Evolutionary conservation across 2,888 invertebrate genomes (phyloP).

Genomic region (Acanthosepion pharaonis): DNA sequence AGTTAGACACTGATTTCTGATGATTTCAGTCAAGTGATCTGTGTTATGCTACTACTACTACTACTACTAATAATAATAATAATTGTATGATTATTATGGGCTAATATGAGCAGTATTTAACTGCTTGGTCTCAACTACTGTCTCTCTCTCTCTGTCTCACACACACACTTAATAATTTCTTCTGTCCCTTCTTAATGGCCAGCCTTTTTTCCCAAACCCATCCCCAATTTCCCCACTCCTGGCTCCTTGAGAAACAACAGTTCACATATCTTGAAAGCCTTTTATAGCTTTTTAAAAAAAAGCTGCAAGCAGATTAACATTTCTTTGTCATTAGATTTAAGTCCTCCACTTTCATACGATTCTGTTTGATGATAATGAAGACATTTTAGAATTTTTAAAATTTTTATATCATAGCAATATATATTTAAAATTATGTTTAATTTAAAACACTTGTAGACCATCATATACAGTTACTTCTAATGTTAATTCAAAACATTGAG

Average conservation of each 20-base stretch:
- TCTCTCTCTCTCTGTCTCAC: neutral
- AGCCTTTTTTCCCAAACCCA: neutral
- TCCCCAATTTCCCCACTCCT: neutral
- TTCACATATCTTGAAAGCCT: neutral
- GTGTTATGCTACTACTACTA: neutral
- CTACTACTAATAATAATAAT: neutral
- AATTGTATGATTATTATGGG: neutral
- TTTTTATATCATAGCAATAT: neutral
- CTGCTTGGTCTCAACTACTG: neutral
- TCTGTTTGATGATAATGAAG: neutral
- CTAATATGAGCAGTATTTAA: neutral
- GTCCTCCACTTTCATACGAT: neutral
- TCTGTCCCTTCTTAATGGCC: too few species aligned
- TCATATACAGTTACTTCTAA: neutral
- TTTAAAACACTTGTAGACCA: neutral
- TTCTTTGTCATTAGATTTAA: neutral
- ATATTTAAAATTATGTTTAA: neutral
- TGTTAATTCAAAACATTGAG: neutral
- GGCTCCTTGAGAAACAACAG: conserved; percentile 14
- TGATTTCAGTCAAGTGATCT: neutral
- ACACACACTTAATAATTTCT: neutral
- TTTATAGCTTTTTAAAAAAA: neutral
- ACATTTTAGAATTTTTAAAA: neutral
- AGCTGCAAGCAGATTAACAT: neutral
- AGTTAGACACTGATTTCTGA: conserved; percentile 33